Base-by-base conservation (phyloP, 2,797 vertebrate species). In the Pangasius krempfi region DNA sequence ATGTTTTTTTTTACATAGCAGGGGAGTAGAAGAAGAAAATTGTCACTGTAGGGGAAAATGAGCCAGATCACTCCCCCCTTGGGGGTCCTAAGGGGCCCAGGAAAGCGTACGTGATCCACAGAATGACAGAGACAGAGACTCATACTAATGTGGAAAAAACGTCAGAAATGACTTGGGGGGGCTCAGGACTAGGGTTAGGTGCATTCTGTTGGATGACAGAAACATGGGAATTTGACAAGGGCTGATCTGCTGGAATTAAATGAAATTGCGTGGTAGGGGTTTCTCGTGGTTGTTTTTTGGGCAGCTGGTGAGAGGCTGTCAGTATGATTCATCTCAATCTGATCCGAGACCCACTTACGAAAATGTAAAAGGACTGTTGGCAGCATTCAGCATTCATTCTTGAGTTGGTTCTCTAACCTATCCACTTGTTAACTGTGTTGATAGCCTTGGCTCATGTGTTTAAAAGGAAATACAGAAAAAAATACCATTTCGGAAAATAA, bases 111-210 rank as follows among this genome's bases (percentile, higher is more conserved):
- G 86, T 83, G 60, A 88, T 78, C 76, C 47, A 92, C 73, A 91
- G 40, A 92, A 92, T 93, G 94, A 96, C 95, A 95, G 92, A 92
- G 93, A 96, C 92, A 93, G 92, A 92, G 92, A 93, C 94, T 96
- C 94, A 95, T 96, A 94, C 96, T 96, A 95, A 96, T 96, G 95
- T 96, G 95, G 95, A 96, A 96, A 95, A 96, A 95, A 95, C 89
- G 91, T 95, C 95, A 95, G 94, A 91, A 60, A 93, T 96, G 92
- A 93, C 94, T 94, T 27, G 60, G 73, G 62, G 76, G 22, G 22
- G 5, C 68, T 54, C 27, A 72, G 50, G 50, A 58, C 16, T 58
- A 81, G 86, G 88, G 89, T 64, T 84, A 52, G 84, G 76, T 84
- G 73, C n/a, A 5, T 44, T 85, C 84, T 44, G 54, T 68, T 4